A percentile compares a stretch with the other conserved stretches of the same genome.
phyloP scores from a whole-genome alignment of 64 coral and sea anemone genomes.

The Cladopsammia gracilis region DNA sequence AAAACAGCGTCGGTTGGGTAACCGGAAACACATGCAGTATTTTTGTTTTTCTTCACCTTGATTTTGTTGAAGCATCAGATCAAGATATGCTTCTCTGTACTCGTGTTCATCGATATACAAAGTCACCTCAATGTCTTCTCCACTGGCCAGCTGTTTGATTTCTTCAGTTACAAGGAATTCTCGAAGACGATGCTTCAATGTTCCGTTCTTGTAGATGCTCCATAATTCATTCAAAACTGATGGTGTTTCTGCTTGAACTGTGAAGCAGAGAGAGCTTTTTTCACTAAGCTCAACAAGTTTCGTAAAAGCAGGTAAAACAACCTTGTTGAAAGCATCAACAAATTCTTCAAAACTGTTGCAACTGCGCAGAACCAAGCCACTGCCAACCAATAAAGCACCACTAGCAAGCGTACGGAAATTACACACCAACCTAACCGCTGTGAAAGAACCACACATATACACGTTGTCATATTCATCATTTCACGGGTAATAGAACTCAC shows the following conservation, averaged over 20 bases:
- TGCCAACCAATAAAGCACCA: neutral
- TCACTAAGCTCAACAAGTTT: neutral
- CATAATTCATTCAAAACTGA: constrained; percentile 33
- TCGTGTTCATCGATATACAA: constrained; percentile 7
- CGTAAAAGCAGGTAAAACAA: constrained; percentile 18
- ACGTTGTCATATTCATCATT: too few relatives aligned
- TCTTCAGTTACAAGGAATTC: constrained; percentile 34
- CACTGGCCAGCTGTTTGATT: constrained; percentile 22
- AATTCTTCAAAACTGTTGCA: neutral
- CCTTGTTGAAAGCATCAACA: neutral
- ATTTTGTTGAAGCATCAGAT: too few relatives aligned
- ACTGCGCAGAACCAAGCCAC: neutral
- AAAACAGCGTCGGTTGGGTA: too few relatives aligned
- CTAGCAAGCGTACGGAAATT: constrained; percentile 1
- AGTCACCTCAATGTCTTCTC: constrained; percentile 12
- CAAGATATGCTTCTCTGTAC: too few relatives aligned
- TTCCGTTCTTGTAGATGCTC: constrained; percentile 37
- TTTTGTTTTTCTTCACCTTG: too few relatives aligned
- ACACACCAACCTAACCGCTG: constrained; percentile 24
- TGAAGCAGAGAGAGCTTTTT: constrained; percentile 23
- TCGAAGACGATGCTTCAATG: constrained; percentile 8
- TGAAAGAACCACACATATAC: neutral
- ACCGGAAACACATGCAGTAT: too few relatives aligned
- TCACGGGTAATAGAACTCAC: too few relatives aligned
- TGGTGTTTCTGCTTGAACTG: constrained; percentile 39